phyloP scores from a whole-genome alignment of 2,888 invertebrate species.

The Metopia argyrocephala region DNA sequence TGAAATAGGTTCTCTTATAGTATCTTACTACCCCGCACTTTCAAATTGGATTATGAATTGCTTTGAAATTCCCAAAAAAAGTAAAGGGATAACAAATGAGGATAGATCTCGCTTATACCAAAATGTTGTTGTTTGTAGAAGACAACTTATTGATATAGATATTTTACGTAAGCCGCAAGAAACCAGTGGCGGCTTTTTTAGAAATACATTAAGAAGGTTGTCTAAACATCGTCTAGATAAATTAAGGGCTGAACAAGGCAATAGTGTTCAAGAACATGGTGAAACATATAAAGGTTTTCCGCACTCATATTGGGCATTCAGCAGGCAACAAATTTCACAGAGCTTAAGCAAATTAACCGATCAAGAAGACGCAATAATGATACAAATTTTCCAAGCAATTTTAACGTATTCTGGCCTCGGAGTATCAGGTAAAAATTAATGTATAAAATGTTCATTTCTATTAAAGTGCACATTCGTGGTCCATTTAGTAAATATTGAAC shows the following conservation, averaged over 20 bases:
- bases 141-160: conserved; percentile 90
- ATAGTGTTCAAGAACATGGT: conserved; percentile 83
- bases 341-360: conserved; percentile 91
- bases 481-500: no score
- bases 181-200: conserved; percentile 89
- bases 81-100: conserved; percentile 89
- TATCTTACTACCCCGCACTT: conserved; percentile 92
- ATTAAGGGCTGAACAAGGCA: conserved; percentile 83
- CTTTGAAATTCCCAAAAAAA: conserved; percentile 82
- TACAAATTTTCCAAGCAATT: conserved; percentile 93
- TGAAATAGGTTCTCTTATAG: conserved; percentile 94
- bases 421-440: conserved; percentile 80
- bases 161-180: conserved; percentile 90
- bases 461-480: no score
- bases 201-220: conserved; percentile 91
- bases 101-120: conserved; percentile 93
- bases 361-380: conserved; percentile 90
- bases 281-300: conserved; percentile 93
- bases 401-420: conserved; percentile 92
- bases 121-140: conserved; percentile 89
- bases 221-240: conserved; percentile 92
- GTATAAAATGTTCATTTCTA: no score
- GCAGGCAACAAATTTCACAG: conserved; percentile 88
- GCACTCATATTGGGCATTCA: conserved; percentile 94
- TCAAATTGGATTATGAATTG: conserved; percentile 90